Evolutionary conservation across 2,888 invertebrate species (phyloP).

Genomic region (Pemphredon lugubris): DNA sequence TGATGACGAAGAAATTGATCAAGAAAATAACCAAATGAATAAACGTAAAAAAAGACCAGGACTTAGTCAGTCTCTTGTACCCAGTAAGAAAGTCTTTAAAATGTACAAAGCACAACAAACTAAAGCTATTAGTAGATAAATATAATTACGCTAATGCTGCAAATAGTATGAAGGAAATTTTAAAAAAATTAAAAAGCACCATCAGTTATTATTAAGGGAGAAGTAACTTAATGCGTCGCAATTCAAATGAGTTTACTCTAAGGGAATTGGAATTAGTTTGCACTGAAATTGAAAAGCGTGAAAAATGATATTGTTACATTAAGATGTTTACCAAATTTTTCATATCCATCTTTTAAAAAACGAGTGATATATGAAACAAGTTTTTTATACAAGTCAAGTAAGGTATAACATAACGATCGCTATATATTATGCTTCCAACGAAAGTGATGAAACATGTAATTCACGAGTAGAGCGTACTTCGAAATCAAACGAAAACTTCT

Average conservation of each 20-base stretch:
- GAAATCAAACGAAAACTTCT: conserved; percentile 37
- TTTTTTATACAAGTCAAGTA: conserved; percentile 11
- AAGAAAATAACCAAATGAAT: conserved; percentile 81
- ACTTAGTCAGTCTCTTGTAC: conserved; percentile 88
- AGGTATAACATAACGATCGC: conserved; percentile 12
- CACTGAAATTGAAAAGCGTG: neutral
- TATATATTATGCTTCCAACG: conserved; percentile 58
- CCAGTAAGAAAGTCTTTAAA: conserved; percentile 93
- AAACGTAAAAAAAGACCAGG: conserved; percentile 89
- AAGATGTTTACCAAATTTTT: neutral
- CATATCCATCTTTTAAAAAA: neutral
- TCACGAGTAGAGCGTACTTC: conserved; percentile 20
- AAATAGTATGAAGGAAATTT: conserved; percentile 9
- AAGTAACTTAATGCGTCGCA: conserved; percentile 28
- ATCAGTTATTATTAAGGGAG: conserved; percentile 18
- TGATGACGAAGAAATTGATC: conserved; percentile 82
- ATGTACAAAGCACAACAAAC: conserved; percentile 87
- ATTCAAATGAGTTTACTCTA: conserved; percentile 17
- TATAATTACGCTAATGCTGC: conserved; percentile 19
- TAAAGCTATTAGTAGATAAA: conserved; percentile 78
- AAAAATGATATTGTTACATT: neutral
- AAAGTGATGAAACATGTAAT: conserved; percentile 22
- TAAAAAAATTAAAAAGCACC: neutral
- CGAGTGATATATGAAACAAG: conserved; percentile 14
- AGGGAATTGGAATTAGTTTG: conserved; percentile 17